Percentiles rank a stretch among this genome's conserved stretches.
These are phyloP conservation scores for Apostichopus parvimensis DNA, from an alignment of 35 echinoderm and acorn worm genomes.

Conservation along the genomic window DNA sequence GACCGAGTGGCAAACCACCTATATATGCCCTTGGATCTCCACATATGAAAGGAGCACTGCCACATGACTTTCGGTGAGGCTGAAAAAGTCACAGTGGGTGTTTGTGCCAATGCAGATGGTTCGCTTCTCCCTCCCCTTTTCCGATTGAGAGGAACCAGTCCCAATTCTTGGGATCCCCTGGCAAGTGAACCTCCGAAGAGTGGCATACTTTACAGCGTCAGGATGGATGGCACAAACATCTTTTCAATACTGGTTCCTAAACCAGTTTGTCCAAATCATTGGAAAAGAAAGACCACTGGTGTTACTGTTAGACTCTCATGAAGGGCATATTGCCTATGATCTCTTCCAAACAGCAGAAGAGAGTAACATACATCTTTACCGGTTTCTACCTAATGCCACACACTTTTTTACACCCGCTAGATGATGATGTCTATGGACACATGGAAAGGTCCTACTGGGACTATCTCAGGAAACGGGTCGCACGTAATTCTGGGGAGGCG, in stretches of 20 bases:
- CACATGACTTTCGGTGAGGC: background rate
- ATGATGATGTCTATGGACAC: slow-evolving; percentile 1
- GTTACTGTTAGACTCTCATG: slow-evolving; percentile 16
- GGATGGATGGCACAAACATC: slow-evolving; percentile 24
- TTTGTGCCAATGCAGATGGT: slow-evolving; percentile 51
- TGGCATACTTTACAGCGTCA: slow-evolving; percentile 14
- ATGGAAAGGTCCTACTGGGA: slow-evolving; percentile 39
- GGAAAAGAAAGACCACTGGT: slow-evolving; percentile 32
- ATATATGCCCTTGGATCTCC: background rate
- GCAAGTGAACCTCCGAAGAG: slow-evolving; percentile 9
- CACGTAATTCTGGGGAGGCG: background rate
- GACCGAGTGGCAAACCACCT: background rate
- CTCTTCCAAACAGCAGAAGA: slow-evolving; percentile 37
- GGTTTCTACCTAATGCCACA: slow-evolving; percentile 39
- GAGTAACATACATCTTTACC: slow-evolving; percentile 1
- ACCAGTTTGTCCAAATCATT: slow-evolving; percentile 19
- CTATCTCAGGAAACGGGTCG: slow-evolving; percentile 19
- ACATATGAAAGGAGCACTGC: background rate
- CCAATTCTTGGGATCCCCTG: slow-evolving; percentile 33
- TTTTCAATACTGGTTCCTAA: slow-evolving; percentile 34
- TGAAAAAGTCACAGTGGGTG: background rate
- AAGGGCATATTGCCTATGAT: slow-evolving; percentile 23
- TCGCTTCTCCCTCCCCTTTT: slow-evolving; percentile 11
- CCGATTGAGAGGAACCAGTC: slow-evolving; percentile 20
- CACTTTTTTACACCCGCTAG: slow-evolving; percentile 19